phyloP scores from a whole-genome alignment of 2,888 invertebrate genomes.

The Athalia rosae region DNA sequence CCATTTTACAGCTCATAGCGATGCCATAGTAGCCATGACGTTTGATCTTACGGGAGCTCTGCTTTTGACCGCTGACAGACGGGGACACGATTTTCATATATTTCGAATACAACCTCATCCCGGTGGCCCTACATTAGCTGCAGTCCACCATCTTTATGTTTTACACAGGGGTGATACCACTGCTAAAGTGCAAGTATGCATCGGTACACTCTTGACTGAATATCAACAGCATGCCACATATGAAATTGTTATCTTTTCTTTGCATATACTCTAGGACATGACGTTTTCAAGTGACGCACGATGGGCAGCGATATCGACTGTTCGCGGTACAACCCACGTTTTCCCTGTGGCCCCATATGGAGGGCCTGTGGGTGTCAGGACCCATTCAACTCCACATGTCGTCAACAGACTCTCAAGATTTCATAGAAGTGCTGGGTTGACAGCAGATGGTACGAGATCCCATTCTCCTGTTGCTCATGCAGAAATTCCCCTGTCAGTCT shows the following conservation, averaged over 20 bases:
- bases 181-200: slow-evolving; percentile 87
- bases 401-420: slow-evolving; percentile 96
- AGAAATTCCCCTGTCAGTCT: slow-evolving; percentile 71
- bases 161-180: slow-evolving; percentile 97
- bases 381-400: slow-evolving; percentile 95
- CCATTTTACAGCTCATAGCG: slow-evolving; percentile 91
- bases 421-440: slow-evolving; percentile 95
- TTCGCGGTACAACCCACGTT: slow-evolving; percentile 97
- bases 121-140: slow-evolving; percentile 88
- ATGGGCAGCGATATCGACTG: slow-evolving; percentile 97
- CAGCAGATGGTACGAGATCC: slow-evolving; percentile 81
- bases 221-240: neutral
- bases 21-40: slow-evolving; percentile 90
- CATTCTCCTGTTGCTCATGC: slow-evolving; percentile 81
- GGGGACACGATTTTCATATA: slow-evolving; percentile 97
- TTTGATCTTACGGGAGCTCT: slow-evolving; percentile 95
- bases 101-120: slow-evolving; percentile 96
- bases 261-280: slow-evolving; percentile 80
- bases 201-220: neutral
- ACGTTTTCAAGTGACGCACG: slow-evolving; percentile 94
- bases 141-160: slow-evolving; percentile 96
- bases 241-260: too few relatives aligned
- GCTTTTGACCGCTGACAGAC: slow-evolving; percentile 91
- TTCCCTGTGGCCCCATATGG: slow-evolving; percentile 98
- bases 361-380: slow-evolving; percentile 91